Base-by-base conservation (phyloP, 2,888 invertebrate species). In the Craniophora ligustri region DNA sequence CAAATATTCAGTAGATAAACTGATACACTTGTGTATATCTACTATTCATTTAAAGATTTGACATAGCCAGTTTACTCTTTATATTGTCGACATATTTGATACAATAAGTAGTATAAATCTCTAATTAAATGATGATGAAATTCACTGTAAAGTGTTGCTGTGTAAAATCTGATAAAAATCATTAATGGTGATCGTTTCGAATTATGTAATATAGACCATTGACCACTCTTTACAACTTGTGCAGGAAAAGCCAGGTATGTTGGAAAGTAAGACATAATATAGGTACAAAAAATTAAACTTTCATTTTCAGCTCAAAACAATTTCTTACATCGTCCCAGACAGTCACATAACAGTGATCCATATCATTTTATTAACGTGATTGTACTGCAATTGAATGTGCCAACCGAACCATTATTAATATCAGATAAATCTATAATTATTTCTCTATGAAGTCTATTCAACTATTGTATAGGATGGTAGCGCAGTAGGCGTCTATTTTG, bases 301-400 rank as follows among this genome's bases (percentile, higher is more conserved):
- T 30, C 21, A 6, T 11, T 21, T 2, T 21, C 16, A n/a, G 13
- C 7, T 31, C n/a, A 5, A 21, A 36, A 36, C 30, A 6, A 19
- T 31, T 55, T 42, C 36, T 3, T 15, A 19, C n/a, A 36, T 6
- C 14, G 5, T 36, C 5, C 18, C 7, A 44, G 19, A 13, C 23
- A 30, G 11, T 19, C 10, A 35, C 11, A 35, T 16, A 18, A 15
- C 7, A 18, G n/a, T 32, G 55, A 56, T 56, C 23, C 14, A n/a
- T 51, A 59, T 58, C 42, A 19, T 45, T 40, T 36, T 42, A 59
- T 32, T 38, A 38, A 59, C 13, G 31, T 42, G 16, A 59, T 42
- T 50, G 19, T 28, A 28, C 1, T 59, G 6, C 14, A 42, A 59
- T 38, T 42, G 28, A 26, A 42, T 14, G 19, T 26, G 16, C 31